Evolutionary conservation across 2,113 vertebrate species (phyloP).

Genomic region (Apeltes quadracus): DNA sequence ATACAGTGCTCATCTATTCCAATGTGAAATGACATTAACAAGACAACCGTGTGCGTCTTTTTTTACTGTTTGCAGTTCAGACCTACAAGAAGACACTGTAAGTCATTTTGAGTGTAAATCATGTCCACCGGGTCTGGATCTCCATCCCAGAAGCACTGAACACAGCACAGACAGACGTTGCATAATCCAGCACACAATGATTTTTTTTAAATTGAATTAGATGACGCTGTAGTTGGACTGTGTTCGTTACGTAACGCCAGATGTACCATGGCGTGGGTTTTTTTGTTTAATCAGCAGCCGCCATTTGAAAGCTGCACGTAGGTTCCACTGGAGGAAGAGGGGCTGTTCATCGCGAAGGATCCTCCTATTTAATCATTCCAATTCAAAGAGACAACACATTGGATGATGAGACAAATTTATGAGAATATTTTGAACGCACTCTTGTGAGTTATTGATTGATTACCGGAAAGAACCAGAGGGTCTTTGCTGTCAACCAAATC

Average conservation of each 20-base stretch:
- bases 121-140: constrained; percentile 3
- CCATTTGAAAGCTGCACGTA: not conserved
- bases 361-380: constrained; percentile 14
- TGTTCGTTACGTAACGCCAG: constrained; percentile 3
- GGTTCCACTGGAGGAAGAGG: constrained; percentile 12
- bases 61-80: not conserved
- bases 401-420: not conserved
- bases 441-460: constrained; percentile 51
- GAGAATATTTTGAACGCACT: constrained; percentile 16
- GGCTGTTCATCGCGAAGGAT: constrained; percentile 27
- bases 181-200: not conserved
- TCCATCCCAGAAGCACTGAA: constrained; percentile 8
- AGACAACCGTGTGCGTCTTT: not conserved
- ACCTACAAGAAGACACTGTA: not conserved
- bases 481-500: constrained; percentile 62
- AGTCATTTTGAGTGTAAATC: constrained; percentile 4
- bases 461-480: constrained; percentile 40
- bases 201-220: constrained; percentile 16
- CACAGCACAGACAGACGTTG: not conserved
- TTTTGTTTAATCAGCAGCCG: not conserved
- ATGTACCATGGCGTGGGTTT: not conserved
- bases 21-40: not conserved
- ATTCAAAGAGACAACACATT: not conserved
- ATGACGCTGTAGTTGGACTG: constrained; percentile 4
- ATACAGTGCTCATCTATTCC: not conserved